Conservation (phyloP, 2,113 vertebrate genomes). For the Sus scrofa region DNA sequence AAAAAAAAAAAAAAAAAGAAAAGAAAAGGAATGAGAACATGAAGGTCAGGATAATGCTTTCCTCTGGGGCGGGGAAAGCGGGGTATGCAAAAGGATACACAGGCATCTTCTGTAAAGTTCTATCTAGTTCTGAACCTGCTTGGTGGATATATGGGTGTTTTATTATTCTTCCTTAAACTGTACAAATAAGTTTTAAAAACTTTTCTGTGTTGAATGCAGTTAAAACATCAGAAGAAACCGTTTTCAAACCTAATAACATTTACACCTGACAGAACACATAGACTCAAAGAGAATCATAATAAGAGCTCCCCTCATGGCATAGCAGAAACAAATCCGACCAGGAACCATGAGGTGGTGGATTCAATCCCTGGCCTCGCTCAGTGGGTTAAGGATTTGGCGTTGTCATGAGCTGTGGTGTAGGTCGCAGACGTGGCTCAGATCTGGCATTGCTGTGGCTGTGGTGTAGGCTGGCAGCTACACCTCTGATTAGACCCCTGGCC, state of each 20-base stretch:
- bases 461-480: too few species aligned
- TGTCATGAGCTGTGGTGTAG: too few species aligned
- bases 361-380: too few species aligned
- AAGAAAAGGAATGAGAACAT: conserved; percentile 3
- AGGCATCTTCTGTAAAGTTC: neutral
- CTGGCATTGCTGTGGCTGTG: too few species aligned
- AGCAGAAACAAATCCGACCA: too few species aligned
- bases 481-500: too few species aligned
- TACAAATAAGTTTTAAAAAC: neutral
- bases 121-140: conserved; percentile 1
- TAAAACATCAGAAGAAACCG: neutral
- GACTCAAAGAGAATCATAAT: conserved; percentile 21
- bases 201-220: conserved; percentile 12
- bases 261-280: neutral
- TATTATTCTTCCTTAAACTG: conserved; percentile 18
- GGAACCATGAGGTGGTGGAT: too few species aligned
- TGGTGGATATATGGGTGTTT: neutral
- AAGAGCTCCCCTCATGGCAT: too few species aligned
- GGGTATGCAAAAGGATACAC: neutral
- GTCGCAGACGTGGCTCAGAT: too few species aligned
- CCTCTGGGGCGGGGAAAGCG: neutral
- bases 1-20: too few species aligned
- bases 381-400: too few species aligned
- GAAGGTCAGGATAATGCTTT: neutral
- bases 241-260: neutral